Evolutionary conservation across 2,113 vertebrate genomes (phyloP).

Genomic region (Odontophorus gujanensis): DNA sequence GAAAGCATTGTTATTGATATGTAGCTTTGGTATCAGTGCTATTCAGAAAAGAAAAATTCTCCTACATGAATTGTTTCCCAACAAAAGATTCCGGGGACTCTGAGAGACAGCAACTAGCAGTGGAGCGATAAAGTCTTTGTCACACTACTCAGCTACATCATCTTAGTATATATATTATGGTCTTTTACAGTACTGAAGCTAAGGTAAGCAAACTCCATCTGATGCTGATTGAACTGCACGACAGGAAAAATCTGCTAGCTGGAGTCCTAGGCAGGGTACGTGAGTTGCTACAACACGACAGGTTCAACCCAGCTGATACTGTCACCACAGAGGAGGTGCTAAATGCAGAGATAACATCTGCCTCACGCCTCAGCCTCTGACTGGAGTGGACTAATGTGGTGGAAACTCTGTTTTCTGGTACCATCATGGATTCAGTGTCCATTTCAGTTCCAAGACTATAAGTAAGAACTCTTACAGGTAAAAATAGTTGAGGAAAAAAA

Average conservation of each 20-base stretch:
- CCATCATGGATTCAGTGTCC: not conserved
- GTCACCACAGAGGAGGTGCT: not conserved
- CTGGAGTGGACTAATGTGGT: not conserved
- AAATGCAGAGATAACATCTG: not conserved
- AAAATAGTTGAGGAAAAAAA: not conserved
- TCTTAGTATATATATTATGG: not conserved
- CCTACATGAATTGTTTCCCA: not conserved
- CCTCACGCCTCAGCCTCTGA: not conserved
- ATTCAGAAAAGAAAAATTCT: not conserved
- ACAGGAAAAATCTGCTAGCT: not conserved
- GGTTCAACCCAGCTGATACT: not conserved
- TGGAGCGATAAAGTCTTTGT: not conserved
- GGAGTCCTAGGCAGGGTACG: not conserved
- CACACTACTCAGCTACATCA: not conserved
- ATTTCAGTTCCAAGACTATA: not conserved
- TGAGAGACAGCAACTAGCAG: not conserved
- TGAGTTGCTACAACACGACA: not conserved
- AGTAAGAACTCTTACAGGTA: not conserved
- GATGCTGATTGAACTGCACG: not conserved
- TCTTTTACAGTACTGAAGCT: not conserved
- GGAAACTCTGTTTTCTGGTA: not conserved
- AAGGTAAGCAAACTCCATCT: not conserved
- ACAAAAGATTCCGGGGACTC: not conserved
- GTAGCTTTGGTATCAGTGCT: not conserved
- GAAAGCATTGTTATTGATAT: not conserved